Conservation (phyloP, 2,888 invertebrate species). For the Calameuta idolon region DNA sequence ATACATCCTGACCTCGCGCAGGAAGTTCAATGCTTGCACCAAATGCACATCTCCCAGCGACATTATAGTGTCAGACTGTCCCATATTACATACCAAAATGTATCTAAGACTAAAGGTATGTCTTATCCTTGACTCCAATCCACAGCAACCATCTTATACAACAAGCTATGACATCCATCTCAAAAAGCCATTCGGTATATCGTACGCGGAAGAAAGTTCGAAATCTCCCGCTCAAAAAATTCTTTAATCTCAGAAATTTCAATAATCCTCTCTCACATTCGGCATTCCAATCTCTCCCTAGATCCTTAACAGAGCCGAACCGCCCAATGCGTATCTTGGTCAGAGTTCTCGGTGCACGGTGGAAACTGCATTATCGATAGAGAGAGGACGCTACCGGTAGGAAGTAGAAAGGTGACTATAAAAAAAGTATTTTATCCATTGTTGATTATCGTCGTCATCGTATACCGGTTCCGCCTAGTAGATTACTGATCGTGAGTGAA, state of each 20-base stretch:
- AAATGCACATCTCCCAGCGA: slow-evolving; percentile 21
- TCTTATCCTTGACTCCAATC: background rate
- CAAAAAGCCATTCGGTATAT: background rate
- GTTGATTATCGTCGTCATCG: background rate
- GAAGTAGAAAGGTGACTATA: background rate
- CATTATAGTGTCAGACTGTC: background rate
- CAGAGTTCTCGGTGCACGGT: background rate
- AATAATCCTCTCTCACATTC: background rate
- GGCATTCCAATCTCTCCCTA: background rate
- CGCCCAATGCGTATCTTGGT: background rate
- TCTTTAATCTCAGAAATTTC: background rate
- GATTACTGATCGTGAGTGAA: background rate
- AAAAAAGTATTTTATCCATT: background rate
- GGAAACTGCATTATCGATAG: background rate
- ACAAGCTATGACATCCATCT: background rate
- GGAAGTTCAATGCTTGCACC: slow-evolving; percentile 55
- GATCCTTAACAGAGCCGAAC: background rate
- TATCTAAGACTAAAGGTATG: background rate
- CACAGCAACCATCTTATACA: background rate
- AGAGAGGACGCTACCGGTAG: background rate
- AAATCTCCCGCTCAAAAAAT: background rate
- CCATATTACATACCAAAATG: background rate
- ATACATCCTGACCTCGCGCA: slow-evolving; percentile 36
- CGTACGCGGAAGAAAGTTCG: background rate
- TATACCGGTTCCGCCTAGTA: background rate